Evolutionary conservation across 1,140 invertebrate genomes (phyloP).

Genomic region (Drosophila lacteicornis): DNA sequence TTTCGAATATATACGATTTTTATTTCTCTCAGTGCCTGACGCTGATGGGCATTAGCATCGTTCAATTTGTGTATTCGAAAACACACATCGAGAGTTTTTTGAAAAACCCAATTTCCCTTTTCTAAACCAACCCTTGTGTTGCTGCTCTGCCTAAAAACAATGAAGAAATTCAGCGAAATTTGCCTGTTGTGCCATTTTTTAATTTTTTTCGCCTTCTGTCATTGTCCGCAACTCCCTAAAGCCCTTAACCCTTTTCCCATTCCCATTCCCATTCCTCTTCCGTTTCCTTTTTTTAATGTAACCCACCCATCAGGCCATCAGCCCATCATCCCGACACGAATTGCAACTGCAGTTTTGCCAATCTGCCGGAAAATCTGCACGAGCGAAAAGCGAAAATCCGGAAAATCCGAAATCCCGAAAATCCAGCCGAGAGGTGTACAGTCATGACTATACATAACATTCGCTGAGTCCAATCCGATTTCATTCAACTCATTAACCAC

Average conservation of each 20-base stretch:
- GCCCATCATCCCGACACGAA: slow-evolving; percentile 2
- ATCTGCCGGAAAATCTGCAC: slow-evolving; percentile 50
- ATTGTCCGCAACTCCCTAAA: slow-evolving; percentile 63
- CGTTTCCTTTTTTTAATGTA: slow-evolving; percentile 9
- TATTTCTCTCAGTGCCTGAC: slow-evolving; percentile 21
- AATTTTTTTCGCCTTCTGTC: slow-evolving; percentile 48
- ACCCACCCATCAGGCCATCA: neutral
- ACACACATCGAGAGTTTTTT: slow-evolving; percentile 11
- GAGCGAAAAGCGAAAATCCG: slow-evolving; percentile 8
- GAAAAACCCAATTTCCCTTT: slow-evolving; percentile 10
- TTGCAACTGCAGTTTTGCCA: slow-evolving; percentile 51
- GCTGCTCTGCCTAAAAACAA: neutral
- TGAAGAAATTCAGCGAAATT: slow-evolving; percentile 34
- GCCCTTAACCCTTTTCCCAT: slow-evolving; percentile 68
- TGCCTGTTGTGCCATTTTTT: slow-evolving; percentile 48
- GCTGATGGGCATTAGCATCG: slow-evolving; percentile 27
- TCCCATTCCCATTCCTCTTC: neutral
- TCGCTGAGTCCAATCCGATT: slow-evolving; percentile 45
- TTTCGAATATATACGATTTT: neutral
- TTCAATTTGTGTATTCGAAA: slow-evolving; percentile 41
- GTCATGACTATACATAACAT: neutral
- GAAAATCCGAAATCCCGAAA: slow-evolving; percentile 37
- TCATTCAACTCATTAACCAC: slow-evolving; percentile 79
- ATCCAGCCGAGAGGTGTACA: slow-evolving; percentile 44
- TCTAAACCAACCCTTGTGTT: slow-evolving; percentile 28